Percentiles rank a stretch among this genome's conserved stretches.
These are phyloP conservation scores for Araneus ventricosus DNA, from an alignment of 1,140 invertebrate species.

Conservation along the genomic window DNA sequence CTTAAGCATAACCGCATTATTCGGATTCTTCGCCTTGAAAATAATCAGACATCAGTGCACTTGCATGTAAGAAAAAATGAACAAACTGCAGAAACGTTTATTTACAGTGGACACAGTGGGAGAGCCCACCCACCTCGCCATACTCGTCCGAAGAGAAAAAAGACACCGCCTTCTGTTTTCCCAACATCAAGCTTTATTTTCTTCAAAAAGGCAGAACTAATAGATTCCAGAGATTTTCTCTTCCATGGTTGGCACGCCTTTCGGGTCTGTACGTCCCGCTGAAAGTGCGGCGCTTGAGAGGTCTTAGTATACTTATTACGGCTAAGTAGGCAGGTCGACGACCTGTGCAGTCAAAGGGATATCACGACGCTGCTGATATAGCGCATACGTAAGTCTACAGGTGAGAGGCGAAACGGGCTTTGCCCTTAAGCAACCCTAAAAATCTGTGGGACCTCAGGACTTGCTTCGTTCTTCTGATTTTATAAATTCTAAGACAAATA, in stretches of 20 bases:
- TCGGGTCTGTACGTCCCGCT: background rate
- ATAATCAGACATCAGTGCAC: too few relatives aligned
- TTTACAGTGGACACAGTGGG: background rate
- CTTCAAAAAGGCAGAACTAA: constrained; percentile 27
- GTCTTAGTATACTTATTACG: constrained; percentile 10
- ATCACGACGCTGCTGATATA: background rate
- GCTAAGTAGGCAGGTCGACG: constrained; percentile 6
- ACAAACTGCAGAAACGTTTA: background rate
- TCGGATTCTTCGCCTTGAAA: too few relatives aligned
- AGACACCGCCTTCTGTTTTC: constrained; percentile 29
- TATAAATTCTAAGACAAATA: too few relatives aligned
- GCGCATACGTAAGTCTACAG: background rate
- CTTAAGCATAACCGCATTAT: too few relatives aligned
- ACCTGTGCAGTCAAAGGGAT: constrained; percentile 16
- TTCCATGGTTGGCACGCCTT: constrained; percentile 5
- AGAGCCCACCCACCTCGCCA: background rate
- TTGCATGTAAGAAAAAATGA: too few relatives aligned
- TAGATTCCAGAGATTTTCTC: constrained; percentile 9
- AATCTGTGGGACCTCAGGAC: background rate
- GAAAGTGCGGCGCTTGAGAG: background rate
- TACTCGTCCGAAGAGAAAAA: background rate
- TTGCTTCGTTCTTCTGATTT: too few relatives aligned
- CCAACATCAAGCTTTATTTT: constrained; percentile 1
- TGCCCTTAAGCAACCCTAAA: background rate
- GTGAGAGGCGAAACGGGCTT: background rate